These are phyloP conservation scores for Phoenoteleia sp. DNA, from an alignment of 2,888 invertebrate genomes.

Conservation along the genomic window DNA sequence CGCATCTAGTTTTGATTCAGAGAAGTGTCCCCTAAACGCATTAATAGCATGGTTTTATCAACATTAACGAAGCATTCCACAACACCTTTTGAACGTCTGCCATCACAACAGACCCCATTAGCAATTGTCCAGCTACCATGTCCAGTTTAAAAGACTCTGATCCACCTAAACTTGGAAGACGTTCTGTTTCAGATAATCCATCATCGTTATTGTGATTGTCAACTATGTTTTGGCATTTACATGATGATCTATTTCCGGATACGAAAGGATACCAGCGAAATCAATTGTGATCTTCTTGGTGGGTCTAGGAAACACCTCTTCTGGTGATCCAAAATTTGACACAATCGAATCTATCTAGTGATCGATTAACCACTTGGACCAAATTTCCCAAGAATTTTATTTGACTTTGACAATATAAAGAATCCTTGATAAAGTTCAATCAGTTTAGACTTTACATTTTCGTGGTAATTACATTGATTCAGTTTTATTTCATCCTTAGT, in stretches of 20 bases:
- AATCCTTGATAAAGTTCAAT: too few species aligned
- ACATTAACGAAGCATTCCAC: not conserved
- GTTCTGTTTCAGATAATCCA: too few species aligned
- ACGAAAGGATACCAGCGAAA: conserved; percentile 63
- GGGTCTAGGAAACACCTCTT: conserved; percentile 34
- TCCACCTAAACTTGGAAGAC: not conserved
- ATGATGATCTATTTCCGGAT: conserved; percentile 55
- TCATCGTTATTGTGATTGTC: conserved; percentile 59
- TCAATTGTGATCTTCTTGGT: conserved; percentile 53
- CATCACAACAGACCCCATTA: conserved; percentile 4
- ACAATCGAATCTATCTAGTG: conserved; percentile 26
- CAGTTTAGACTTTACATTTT: too few species aligned
- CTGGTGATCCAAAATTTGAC: conserved; percentile 31
- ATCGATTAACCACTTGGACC: conserved; percentile 34
- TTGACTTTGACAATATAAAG: not conserved
- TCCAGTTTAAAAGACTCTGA: not conserved
- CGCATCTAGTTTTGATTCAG: too few species aligned
- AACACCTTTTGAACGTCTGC: not conserved
- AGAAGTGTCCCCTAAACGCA: too few species aligned
- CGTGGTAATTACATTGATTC: too few species aligned
- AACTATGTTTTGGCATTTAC: conserved; percentile 71
- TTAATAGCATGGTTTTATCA: not conserved
- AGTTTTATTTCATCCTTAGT: too few species aligned
- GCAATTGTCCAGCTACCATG: conserved; percentile 36
- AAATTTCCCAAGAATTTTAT: not conserved